Evolutionary conservation across 2,888 invertebrate genomes (phyloP), one percentile per base, ranked within the genome.

Genomic region (Ganaspis brasiliensis): DNA sequence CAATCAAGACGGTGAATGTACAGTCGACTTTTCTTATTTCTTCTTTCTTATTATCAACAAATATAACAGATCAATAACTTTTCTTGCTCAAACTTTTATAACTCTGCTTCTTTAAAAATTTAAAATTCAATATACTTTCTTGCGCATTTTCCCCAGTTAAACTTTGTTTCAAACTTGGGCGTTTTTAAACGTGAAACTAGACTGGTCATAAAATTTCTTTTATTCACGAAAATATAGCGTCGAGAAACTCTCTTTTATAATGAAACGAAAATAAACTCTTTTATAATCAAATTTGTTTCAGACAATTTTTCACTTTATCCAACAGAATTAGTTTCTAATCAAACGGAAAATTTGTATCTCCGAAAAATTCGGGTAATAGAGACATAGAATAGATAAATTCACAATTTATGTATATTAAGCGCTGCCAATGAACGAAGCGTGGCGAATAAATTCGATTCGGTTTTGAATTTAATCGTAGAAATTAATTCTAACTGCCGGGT

Each of bases 61-160:
- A 56, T 56, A 56, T 56, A 56, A 56, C 21, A 26, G 56, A 56
- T 56, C 56, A 24, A 56, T 56, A 56, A 56, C 56, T 56, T 56
- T 56, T 52, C 52, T 52, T 52, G 52, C 19, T 52, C 52, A 52
- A 52, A 19, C 52, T 52, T 52, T 52, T 52, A 52, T 52, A 19
- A 52, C 52, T 52, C 19, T 52, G 52, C 52, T 52, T 52, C 52
- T 52, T 52, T 52, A 52, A 52, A 52, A 52, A 52, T 52, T 52
- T 52, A 16, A 52, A 16, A 52, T 52, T 52, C 52, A 52, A 52
- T 52, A 52, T 19, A 52, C 16, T 52, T 52, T 52, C 52, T 52
- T 52, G 52, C 52, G 16, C 52, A 52, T 52, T 52, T 52, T 19
- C 52, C 31, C 31, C 31, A 6, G 6, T 6, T 31, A 31, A 31